Base-by-base conservation (phyloP, 2,888 invertebrate species). In the Drosophila ustulata region DNA sequence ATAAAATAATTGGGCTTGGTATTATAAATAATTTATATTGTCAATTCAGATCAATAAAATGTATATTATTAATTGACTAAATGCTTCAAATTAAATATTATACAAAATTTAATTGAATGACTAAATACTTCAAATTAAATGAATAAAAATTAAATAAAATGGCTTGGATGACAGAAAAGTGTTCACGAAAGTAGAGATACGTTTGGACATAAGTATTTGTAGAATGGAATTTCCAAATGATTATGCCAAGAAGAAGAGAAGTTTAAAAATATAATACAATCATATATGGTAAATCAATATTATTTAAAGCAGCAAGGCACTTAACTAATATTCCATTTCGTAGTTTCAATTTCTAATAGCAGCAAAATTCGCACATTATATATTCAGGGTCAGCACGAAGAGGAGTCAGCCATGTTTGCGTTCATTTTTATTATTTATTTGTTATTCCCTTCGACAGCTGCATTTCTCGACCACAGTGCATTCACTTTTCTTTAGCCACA, bases 401-500 rank as follows among this genome's bases (percentile, higher is more conserved):
- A 41, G 39, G 7, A 41, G 39, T 41, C 39, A 5, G 13, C 0
- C 6, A 18, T 2, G 5, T 39, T 4, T 13, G 5, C n/a, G 6
- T 39, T 41, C 18, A 18, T 41, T 18, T 41, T 1, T 18, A 41
- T 41, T 41, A 18, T 41, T 18, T 41, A 37, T 41, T 41, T 4
- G 3, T 9, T 51, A 13, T 51, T 51, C 13, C 11, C n/a, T 32
- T 52, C n/a, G 23, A 2, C 30, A 30, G 28, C 13, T 30, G 25
- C 39, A 41, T 41, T 9, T 64, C 30, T 4, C 34, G 23, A 28
- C 69, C 74, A 69, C 76, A 68, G 74, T 78, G 63, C 76, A 61
- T 76, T 76, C 78, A 76, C 76, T 76, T 76, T 76, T 78, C 61
- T 66, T 73, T n/a, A 61, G 56, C 46, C 65, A 62, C 51, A 72